Percentiles rank a stretch among this genome's conserved stretches.
Conservation (phyloP, 2,797 vertebrate species). For the Lacerta agilis region DNA sequence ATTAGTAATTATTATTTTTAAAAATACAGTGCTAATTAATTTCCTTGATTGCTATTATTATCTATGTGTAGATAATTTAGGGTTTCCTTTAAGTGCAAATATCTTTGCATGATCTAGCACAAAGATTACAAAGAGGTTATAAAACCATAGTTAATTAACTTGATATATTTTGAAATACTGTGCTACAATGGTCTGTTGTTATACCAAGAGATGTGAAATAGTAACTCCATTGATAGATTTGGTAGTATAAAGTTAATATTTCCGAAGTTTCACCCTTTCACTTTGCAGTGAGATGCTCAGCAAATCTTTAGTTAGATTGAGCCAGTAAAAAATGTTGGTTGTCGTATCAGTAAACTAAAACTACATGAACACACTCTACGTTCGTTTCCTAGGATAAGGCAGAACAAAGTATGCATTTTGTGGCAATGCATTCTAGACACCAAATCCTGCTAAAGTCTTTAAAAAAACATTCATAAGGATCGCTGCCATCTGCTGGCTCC, state of each 20-base stretch:
- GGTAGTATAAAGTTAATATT: not conserved
- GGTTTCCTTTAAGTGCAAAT: constrained; percentile 7
- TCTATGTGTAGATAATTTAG: constrained; percentile 1
- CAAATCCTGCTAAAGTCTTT: not conserved
- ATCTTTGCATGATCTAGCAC: constrained; percentile 22
- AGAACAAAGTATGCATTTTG: not conserved
- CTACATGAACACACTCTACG: not conserved
- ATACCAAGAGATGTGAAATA: not conserved
- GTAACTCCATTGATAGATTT: not conserved
- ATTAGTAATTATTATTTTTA: constrained; percentile 37
- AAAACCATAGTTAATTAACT: constrained; percentile 25
- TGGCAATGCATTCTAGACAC: not conserved
- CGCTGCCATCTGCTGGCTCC: constrained; percentile 21
- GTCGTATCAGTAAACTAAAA: not conserved
- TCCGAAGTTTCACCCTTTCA: not conserved
- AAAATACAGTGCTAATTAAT: constrained; percentile 30
- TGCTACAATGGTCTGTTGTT: not conserved
- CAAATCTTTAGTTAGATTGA: not conserved
- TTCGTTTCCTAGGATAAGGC: not conserved
- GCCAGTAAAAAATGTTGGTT: not conserved
- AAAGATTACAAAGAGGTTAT: constrained; percentile 14
- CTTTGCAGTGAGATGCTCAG: too few relatives aligned
- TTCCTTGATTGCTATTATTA: not conserved
- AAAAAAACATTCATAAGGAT: not conserved
- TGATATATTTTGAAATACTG: not conserved